Conservation (phyloP, 2,888 invertebrate genomes). For the Stictocephala bisonia region DNA sequence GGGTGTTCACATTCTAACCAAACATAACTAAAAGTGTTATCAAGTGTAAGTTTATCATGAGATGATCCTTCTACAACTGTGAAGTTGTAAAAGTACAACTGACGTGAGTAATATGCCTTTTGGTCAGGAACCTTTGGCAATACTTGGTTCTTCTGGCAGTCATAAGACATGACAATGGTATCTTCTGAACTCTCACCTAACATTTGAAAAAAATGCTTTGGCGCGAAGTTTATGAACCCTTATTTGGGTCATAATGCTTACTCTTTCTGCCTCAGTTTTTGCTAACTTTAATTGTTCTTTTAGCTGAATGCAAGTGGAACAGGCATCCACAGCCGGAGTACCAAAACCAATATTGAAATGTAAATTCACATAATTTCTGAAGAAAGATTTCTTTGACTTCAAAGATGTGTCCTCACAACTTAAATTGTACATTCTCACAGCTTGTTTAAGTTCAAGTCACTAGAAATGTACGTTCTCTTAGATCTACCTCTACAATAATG, state of each 20-base stretch:
- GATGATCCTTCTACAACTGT: constrained; percentile 38
- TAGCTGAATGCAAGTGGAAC: constrained; percentile 5
- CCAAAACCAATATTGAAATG: constrained; percentile 39
- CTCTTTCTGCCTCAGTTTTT: constrained; percentile 3
- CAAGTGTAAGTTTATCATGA: constrained; percentile 21
- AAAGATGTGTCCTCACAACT: not conserved
- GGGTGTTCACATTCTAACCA: constrained; percentile 51
- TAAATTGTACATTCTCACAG: constrained; percentile 24
- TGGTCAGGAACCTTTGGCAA: constrained; percentile 44
- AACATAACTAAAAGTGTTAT: constrained; percentile 44
- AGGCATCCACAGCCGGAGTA: constrained; percentile 15
- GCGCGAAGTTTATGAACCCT: not conserved
- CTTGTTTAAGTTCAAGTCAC: constrained; percentile 34
- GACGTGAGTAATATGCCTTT: constrained; percentile 44
- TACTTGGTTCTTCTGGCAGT: constrained; percentile 44
- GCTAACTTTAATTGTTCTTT: not conserved
- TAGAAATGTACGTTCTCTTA: constrained; percentile 26
- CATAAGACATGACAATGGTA: constrained; percentile 20
- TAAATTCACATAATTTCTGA: constrained; percentile 1
- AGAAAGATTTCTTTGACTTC: constrained; percentile 14
- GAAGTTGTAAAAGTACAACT: constrained; percentile 49
- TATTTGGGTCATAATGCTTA: constrained; percentile 10
- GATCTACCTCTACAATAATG: constrained; percentile 40
- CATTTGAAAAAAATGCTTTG: not conserved
- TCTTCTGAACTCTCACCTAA: not conserved